Base-by-base conservation (phyloP, 2,888 invertebrate genomes). In the Cryptocephalus primarius region DNA sequence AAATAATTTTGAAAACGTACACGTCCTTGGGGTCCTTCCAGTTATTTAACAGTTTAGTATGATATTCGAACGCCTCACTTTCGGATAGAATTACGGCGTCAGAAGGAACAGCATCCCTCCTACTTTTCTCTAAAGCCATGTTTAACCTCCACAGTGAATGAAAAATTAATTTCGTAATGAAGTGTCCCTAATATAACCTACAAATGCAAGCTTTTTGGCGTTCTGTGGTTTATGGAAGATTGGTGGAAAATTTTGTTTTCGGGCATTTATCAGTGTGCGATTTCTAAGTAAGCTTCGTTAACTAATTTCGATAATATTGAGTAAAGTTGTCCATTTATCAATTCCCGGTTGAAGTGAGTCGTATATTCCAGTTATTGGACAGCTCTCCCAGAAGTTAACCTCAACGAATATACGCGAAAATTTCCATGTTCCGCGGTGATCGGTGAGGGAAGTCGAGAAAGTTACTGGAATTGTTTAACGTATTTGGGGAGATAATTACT, bases 21-120 rank as follows among this genome's bases (percentile, higher is more conserved):
- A 78, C 75, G 57, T 85, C 83, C 3, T 69, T 67, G 34, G 60
- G 9, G 9, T 75, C 67, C 32, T 76, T 72, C 85, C 85, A 85
- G 1, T 73, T 66, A 4, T 60, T 56, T 14, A 85, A 72, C 12
- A 80, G 57, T 43, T 76, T 72, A 74, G 76, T 75, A 56, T 78
- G 78, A 62, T 82, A 79, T 2, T 61, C 48, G 1, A 76, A 50
- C 1, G 85, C 86, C 58, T 84, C 76, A 0, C 70, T 48, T 65
- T 77, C 75, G 4, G 68, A 64, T 43, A 85, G 58, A 33, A 68
- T 36, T 1, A 84, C 73, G 0, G 82, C 83, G 71, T 78, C 82
- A 53, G 69, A 53, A 0, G 85, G 85, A 33, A 83, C 58, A 6
- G 75, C 69, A 1, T 57, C 56, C 1, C 51, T 36, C 42, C 60